Evolutionary conservation across 2,797 vertebrate genomes (phyloP).

Genomic region (Hydrolagus colliei): DNA sequence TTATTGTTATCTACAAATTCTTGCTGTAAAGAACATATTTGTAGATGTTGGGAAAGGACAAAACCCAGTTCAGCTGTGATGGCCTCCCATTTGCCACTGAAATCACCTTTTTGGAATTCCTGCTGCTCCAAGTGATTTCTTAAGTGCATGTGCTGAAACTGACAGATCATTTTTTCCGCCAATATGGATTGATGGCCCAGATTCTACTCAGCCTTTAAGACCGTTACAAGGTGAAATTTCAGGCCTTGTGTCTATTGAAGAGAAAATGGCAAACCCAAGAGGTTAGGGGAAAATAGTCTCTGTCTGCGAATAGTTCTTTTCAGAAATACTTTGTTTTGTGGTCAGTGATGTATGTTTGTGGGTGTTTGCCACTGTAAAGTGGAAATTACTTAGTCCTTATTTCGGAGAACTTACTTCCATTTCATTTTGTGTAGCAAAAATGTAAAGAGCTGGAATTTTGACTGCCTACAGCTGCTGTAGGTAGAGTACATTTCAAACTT

Average conservation of each 20-base stretch:
- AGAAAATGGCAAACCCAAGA: no score
- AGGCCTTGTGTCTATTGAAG: no score
- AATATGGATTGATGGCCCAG: background rate
- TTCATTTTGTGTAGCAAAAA: no score
- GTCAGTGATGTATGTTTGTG: conserved; percentile 22
- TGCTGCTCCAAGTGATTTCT: no score
- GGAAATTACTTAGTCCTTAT: conserved; percentile 12
- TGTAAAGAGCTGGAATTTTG: no score
- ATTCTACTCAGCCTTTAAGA: background rate
- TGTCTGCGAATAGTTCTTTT: no score
- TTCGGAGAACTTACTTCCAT: background rate
- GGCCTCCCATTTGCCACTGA: no score
- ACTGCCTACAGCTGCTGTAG: background rate
- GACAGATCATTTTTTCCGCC: background rate
- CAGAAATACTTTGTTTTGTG: background rate
- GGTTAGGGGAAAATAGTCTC: no score
- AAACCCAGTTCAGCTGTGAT: no score
- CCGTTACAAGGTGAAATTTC: background rate
- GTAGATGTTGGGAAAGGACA: background rate
- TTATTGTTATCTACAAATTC: no score
- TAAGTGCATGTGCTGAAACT: no score
- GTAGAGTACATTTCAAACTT: background rate
- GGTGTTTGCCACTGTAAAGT: background rate
- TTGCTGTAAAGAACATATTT: background rate
- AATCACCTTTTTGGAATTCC: no score